Conservation (phyloP, 35 echinoderm and acorn worm genomes). For the Ptychodera flava region DNA sequence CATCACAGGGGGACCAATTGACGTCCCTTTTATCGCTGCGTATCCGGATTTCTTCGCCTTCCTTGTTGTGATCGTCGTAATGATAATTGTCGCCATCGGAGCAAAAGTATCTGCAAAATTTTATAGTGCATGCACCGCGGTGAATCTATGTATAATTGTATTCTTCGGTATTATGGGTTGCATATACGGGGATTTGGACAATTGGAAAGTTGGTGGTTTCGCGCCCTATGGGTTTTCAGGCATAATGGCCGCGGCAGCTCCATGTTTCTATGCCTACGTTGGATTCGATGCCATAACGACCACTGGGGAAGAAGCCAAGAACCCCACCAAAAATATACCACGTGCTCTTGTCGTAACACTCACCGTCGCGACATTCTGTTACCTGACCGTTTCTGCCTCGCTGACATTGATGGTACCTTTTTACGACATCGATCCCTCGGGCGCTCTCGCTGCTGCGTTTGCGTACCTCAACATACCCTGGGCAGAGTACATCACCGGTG, state of each 20-base stretch:
- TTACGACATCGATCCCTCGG: slow-evolving; percentile 34
- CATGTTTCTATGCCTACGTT: slow-evolving; percentile 91
- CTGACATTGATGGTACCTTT: slow-evolving; percentile 76
- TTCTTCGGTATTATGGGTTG: neutral
- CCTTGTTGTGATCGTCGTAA: neutral
- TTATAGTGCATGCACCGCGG: neutral
- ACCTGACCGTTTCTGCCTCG: slow-evolving; percentile 48
- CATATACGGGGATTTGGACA: neutral
- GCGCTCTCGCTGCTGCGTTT: slow-evolving; percentile 25
- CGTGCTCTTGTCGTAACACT: slow-evolving; percentile 57
- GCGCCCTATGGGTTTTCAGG: neutral
- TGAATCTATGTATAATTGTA: neutral
- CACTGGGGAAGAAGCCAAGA: slow-evolving; percentile 85
- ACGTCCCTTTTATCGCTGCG: neutral
- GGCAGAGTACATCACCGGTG: slow-evolving; percentile 26
- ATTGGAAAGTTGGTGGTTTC: neutral
- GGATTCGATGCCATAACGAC: slow-evolving; percentile 89
- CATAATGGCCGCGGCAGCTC: slow-evolving; percentile 53
- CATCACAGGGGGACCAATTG: neutral
- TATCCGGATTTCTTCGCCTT: neutral
- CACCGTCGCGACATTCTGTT: slow-evolving; percentile 45
- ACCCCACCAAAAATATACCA: slow-evolving; percentile 76
- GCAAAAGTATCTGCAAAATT: neutral
- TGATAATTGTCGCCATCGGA: neutral
- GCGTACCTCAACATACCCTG: slow-evolving; percentile 53